Evolutionary conservation across 2,888 invertebrate genomes (phyloP), one percentile per base, ranked within the genome.

Genomic region (Mythimna pallens): DNA sequence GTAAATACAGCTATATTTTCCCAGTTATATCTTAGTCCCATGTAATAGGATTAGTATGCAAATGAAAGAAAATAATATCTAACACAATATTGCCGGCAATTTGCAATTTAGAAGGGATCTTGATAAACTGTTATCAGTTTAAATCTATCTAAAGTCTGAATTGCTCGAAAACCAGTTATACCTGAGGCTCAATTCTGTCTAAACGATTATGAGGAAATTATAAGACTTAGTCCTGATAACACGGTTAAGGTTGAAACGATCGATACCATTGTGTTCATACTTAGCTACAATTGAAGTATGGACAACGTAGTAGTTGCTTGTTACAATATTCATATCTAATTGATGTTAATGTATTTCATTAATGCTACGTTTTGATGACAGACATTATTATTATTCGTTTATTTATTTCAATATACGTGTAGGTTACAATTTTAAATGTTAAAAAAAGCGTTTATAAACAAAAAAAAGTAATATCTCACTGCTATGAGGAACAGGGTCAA

Each of bases 51-150:
- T 50, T 65, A 20, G 4, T 65, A 74, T 74, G 50, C 58, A 58
- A 74, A 74, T 66, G 20, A 74, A 52, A 52, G 40, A 25, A 50
- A 50, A 25, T 68, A 68, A 74, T 58, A 74, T 58, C 40, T 17
- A n/a, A 61, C 47, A 57, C 52, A 72, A 58, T 65, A 71, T 62
- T 67, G 70, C 68, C 30, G 8, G 50, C 43, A n/a, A 76, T 76
- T 76, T 75, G 62, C 62, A 70, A 75, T 76, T 63, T 76, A 70
- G 70, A 69, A 62, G 17, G 12, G 76, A 76, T 70, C 69, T 43
- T 69, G 55, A 69, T 52, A 62, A 43, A 47, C 47, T 14, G 43
- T 52, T 66, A 55, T 70, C 70, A 52, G 57, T 52, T 62, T 5
- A n/a, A 69, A 57, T 50, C 55, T 52, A 69, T 55, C 52, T 65